Evolutionary conservation across 2,888 invertebrate species (phyloP).

Genomic region (Sinelater perroti): DNA sequence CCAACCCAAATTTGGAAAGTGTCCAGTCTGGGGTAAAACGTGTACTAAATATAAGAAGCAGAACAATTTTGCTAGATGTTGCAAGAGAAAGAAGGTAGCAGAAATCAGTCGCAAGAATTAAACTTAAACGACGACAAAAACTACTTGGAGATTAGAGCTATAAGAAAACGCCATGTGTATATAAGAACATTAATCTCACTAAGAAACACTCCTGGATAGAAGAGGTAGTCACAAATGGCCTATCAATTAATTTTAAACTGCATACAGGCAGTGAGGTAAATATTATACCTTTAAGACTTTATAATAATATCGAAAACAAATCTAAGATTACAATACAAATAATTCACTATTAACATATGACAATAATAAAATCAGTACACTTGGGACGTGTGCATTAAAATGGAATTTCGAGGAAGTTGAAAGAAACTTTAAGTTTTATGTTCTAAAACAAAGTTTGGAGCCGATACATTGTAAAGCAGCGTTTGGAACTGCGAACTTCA

Average conservation of each 20-base stretch:
- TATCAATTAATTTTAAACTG: too few species aligned
- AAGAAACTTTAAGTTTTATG: constrained; percentile 5
- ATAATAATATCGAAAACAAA: constrained; percentile 2
- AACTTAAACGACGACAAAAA: neutral
- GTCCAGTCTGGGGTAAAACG: neutral
- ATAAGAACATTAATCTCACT: too few species aligned
- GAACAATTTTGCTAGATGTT: neutral
- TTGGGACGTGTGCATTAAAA: constrained; percentile 5
- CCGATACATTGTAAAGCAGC: constrained; percentile 25
- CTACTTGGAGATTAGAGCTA: constrained; percentile 5
- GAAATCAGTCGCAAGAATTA: neutral
- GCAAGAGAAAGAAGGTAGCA: constrained; percentile 1
- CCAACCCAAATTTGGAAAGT: constrained; percentile 2
- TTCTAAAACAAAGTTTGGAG: constrained; percentile 7
- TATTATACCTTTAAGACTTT: constrained; percentile 2
- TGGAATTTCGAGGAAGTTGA: constrained; percentile 3
- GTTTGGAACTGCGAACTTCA: constrained; percentile 10
- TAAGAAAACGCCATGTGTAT: too few species aligned
- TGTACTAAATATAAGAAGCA: constrained; percentile 1
- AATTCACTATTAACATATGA: constrained; percentile 1
- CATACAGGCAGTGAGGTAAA: too few species aligned
- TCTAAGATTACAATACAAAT: neutral
- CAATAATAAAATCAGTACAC: neutral
- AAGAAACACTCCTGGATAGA: too few species aligned
- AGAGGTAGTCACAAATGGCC: too few species aligned